phyloP scores from a whole-genome alignment of 1,140 invertebrate genomes.

The Drosophila arawakana region DNA sequence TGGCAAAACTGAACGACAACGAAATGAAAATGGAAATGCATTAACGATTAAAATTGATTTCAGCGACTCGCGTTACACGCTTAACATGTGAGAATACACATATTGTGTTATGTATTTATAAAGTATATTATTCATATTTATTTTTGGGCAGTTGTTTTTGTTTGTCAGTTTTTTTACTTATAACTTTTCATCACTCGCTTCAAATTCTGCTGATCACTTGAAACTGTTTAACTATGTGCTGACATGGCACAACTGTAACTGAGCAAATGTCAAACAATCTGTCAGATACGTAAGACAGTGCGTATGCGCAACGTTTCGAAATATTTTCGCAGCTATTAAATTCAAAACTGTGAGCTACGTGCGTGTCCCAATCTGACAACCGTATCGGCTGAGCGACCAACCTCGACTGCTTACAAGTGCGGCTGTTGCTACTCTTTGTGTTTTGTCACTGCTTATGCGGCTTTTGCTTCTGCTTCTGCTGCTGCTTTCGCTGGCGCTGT shows the following conservation, averaged over 20 bases:
- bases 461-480: constrained; percentile 10
- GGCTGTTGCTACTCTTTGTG: constrained; percentile 22
- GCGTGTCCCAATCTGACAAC: constrained; percentile 37
- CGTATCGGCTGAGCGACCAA: constrained; percentile 50
- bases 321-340: background rate
- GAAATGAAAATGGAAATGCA: constrained; percentile 41
- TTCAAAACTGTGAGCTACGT: background rate
- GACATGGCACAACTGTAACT: constrained; percentile 37
- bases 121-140: constrained; percentile 8
- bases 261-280: background rate
- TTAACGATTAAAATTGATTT: constrained; percentile 62
- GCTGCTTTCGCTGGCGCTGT: background rate
- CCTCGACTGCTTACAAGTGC: constrained; percentile 48
- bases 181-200: background rate
- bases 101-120: constrained; percentile 6
- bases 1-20: constrained; percentile 20
- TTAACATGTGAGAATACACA: constrained; percentile 30
- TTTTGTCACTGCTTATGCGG: constrained; percentile 12
- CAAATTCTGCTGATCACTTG: constrained; percentile 33
- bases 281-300: constrained; percentile 41
- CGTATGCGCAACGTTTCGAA: constrained; percentile 59
- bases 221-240: constrained; percentile 19
- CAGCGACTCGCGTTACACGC: constrained; percentile 50
- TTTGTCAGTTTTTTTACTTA: constrained; percentile 3
- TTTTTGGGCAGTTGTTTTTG: constrained; percentile 6